These are phyloP conservation scores for Myotis daubentonii DNA, from an alignment of 2,797 vertebrate genomes.

Conservation along the genomic window DNA sequence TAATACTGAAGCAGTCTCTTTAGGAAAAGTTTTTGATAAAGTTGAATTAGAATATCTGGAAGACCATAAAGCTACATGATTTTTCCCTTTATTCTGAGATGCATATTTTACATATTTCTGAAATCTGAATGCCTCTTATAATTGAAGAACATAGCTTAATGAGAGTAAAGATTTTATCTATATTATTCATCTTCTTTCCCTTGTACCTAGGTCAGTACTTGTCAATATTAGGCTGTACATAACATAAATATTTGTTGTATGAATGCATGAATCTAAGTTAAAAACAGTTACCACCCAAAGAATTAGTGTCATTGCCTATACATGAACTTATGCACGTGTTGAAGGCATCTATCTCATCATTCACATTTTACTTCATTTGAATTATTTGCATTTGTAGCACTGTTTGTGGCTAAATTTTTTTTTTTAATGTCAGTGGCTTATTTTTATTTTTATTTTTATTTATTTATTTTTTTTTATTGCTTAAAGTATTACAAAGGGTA, in stretches of 20 bases:
- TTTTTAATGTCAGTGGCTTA: no score
- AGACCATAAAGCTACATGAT: not conserved
- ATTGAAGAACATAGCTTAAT: not conserved
- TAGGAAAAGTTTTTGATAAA: slow-evolving; percentile 5
- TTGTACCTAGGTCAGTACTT: not conserved
- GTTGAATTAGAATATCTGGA: not conserved
- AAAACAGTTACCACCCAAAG: not conserved
- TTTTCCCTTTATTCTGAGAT: not conserved
- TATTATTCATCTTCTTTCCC: not conserved
- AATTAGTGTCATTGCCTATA: not conserved
- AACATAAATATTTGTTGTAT: not conserved
- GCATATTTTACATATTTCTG: not conserved
- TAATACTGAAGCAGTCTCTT: not conserved
- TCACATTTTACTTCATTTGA: not conserved
- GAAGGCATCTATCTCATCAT: not conserved
- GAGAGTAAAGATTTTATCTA: not conserved
- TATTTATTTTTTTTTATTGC: no score
- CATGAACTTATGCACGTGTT: not conserved
- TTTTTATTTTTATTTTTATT: no score
- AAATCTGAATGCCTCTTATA: not conserved
- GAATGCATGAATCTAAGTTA: not conserved
- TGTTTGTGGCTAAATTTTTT: not conserved
- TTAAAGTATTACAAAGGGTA: no score
- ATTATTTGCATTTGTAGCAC: not conserved
- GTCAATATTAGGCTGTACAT: not conserved